Percentiles rank a stretch among this genome's conserved stretches.
Evolutionary conservation across 2,797 vertebrate genomes (phyloP).

Genomic region (Coreius guichenoti): DNA sequence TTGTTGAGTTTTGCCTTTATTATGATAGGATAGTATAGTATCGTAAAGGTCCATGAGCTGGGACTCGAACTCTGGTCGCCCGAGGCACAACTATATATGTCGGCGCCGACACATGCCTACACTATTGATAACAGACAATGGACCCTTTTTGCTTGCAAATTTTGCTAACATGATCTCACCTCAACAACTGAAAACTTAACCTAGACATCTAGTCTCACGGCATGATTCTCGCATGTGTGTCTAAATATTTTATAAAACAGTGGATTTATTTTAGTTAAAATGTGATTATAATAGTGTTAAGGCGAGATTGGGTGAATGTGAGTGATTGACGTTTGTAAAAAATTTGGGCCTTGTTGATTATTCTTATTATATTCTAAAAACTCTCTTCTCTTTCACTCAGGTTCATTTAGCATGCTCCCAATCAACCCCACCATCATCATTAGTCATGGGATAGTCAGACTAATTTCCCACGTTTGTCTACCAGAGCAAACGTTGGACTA

Average conservation of each 20-base stretch:
- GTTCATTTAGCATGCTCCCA: conserved; percentile 15
- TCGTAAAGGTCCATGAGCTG: too few relatives aligned
- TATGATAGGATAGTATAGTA: too few relatives aligned
- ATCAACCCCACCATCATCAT: conserved; percentile 57
- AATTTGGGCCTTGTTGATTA: background rate
- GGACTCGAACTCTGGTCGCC: too few relatives aligned
- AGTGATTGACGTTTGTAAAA: conserved; percentile 3
- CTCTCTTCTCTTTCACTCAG: conserved; percentile 11
- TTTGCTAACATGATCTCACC: background rate
- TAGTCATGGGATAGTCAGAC: conserved; percentile 76
- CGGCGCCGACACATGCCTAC: background rate
- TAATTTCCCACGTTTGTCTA: conserved; percentile 79
- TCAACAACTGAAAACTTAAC: background rate
- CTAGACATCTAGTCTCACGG: background rate
- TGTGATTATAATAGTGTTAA: conserved; percentile 12
- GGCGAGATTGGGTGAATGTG: background rate
- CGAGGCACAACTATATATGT: too few relatives aligned
- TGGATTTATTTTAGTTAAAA: background rate
- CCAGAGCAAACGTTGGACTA: conserved; percentile 83
- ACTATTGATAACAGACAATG: background rate
- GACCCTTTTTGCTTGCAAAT: background rate
- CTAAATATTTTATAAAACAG: conserved; percentile 12
- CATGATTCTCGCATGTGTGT: background rate
- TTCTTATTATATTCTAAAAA: background rate
- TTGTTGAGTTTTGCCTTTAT: too few relatives aligned